Base-by-base conservation (phyloP, 2,797 vertebrate genomes). In the Enteromius argenteus region DNA sequence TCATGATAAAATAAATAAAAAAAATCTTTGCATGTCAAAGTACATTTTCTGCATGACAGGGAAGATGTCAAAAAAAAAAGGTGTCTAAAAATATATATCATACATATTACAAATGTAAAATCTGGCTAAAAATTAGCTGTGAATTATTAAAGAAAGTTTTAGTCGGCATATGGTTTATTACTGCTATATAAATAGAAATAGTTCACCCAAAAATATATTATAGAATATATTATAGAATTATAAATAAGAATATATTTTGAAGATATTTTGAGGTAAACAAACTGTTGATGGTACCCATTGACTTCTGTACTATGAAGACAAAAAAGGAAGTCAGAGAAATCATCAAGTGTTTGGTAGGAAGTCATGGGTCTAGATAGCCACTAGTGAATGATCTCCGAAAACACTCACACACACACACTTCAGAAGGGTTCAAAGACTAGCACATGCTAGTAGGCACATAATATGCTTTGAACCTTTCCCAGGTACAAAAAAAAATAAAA, bases 401-500 rank as follows among this genome's bases (percentile, higher is more conserved):
- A 14, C 60, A 66, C 60, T 49, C 77, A 9, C 53, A 60, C 11
- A 44, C 44, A 46, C 44, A 46, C 44, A 14, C n/a, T 19, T 23
- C 11, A 60, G 68, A 49, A 56, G 14, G 32, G 44, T 74, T 74
- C 69, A 82, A 82, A 74, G 42, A 66, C 30, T 73, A 64, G 9
- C 30, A 51, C 80, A 56, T 68, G 32, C 35, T 72, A 62, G 75
- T 49, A 30, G 30, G 42, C 37, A 6, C n/a, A 53, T 49, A 44
- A 69, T 68, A 66, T 77, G 53, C 67, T 58, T 49, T 72, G 75
- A 58, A 37, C 53, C 53, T 78, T 84, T 79, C 44, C 37, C 67
- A 42, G 2, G 72, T 7, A 72, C 56, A 64, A 72, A 78, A 27
- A 37, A 84, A 35, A 71, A 64, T 64, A 60, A 27, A 19, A 84